Base-by-base conservation (phyloP, 2,888 invertebrate genomes). In the Tachina lurida region DNA sequence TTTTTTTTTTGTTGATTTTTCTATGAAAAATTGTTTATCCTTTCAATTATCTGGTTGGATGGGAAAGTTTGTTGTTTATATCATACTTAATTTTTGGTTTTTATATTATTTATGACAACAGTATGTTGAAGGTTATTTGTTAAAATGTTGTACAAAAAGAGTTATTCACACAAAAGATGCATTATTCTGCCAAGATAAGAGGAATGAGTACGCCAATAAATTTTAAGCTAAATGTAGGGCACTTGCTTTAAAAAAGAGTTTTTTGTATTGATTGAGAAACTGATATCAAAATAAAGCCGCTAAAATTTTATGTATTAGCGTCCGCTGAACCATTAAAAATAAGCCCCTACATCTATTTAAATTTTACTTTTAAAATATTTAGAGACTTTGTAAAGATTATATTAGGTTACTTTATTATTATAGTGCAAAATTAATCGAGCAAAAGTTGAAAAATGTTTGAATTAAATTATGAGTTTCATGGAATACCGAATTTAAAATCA, bases 41-140 rank as follows among this genome's bases (percentile, higher is more conserved):
- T 62, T 76, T 60, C 84, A 84, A 78, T 87, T 86, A 81, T 82
- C 76, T 84, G 39, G 56, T 52, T 52, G 74, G 7, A 31, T 31
- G 68, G 67, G 71, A 73, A 47, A 77, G 71, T 84, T 80, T 71
- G 17, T 56, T 58, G 71, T 68, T 60, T 67, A 31, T 7, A 47
- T 52, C 56, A 12, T 41, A 17, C 8, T 54, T 65, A 67, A 22
- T 62, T 78, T 77, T 43, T 71, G 8, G 13, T 71, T 47, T 39
- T 62, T 31, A 10, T 4, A 67, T 12, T 70, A 62, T 58, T 54
- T 76, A 56, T 47, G 52, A 31, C 68, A 68, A 52, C 52, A 74
- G 63, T 79, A 75, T 79, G 43, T 74, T 70, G 79, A 84, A 84
- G 84, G 79, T 75, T 84, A 75, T 75, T 74, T 62, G 4, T 43